Conservation (phyloP, 2,888 invertebrate genomes). For the Sphecodes monilicornis region DNA sequence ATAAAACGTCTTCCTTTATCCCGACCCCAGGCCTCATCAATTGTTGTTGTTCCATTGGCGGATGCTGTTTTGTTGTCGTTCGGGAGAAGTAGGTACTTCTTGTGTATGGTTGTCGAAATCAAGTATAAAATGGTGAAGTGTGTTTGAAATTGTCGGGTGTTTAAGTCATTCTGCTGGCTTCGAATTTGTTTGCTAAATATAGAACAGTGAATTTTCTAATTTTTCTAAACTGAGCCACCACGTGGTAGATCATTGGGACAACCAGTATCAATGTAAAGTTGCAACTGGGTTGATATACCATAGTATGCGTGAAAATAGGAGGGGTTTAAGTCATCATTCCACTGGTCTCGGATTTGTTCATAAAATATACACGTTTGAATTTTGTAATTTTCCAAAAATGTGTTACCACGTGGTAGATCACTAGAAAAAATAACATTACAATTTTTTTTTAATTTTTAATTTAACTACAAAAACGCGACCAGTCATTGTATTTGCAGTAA, state of each 20-base stretch:
- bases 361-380: neutral
- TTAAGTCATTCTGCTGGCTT: neutral
- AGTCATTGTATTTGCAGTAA: neutral
- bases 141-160: neutral
- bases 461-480: neutral
- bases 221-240: too few relatives aligned
- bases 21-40: neutral
- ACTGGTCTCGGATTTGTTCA: neutral
- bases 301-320: neutral
- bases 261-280: too few relatives aligned
- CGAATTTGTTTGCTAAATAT: too few relatives aligned
- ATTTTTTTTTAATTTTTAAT: too few relatives aligned
- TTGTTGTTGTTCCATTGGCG: neutral
- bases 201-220: too few relatives aligned
- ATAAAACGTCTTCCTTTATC: conserved; percentile 42
- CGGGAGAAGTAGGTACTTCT: neutral
- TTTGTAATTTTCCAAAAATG: too few relatives aligned
- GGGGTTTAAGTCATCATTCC: too few relatives aligned
- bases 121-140: neutral
- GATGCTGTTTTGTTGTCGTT: neutral
- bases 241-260: too few relatives aligned
- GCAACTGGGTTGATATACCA: too few relatives aligned
- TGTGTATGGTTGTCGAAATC: neutral
- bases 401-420: too few relatives aligned
- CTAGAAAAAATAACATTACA: too few relatives aligned